Percentiles rank a stretch among this genome's conserved stretches.
These are phyloP conservation scores for Patiria pectinifera DNA, from an alignment of 53 echinoderm and acorn worm species.

Conservation along the genomic window DNA sequence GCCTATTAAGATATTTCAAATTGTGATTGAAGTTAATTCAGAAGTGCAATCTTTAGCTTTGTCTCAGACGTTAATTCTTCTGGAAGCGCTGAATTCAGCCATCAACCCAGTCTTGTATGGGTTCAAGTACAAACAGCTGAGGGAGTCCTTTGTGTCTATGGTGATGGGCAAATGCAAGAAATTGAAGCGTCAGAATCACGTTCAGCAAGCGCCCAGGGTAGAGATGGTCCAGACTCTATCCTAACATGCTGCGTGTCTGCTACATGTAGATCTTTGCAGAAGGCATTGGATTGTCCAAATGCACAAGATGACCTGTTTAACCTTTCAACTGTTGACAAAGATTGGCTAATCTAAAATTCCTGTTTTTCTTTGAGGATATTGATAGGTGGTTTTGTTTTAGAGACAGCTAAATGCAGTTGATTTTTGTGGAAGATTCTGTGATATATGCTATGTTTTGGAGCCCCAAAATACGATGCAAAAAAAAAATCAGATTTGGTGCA, in stretches of 20 bases:
- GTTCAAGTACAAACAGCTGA: conserved; percentile 34
- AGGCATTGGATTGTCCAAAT: not conserved
- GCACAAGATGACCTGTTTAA: not conserved
- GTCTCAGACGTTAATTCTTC: not conserved
- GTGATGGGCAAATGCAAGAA: not conserved
- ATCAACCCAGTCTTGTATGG: conserved; percentile 58
- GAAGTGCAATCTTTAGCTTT: not conserved
- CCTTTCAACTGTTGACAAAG: not conserved
- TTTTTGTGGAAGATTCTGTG: no score
- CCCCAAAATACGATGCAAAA: no score
- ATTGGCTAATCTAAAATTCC: not conserved
- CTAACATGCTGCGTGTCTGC: not conserved
- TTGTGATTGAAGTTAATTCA: not conserved
- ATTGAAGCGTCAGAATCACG: not conserved
- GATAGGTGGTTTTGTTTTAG: no score
- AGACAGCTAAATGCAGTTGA: no score
- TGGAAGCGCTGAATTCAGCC: conserved; percentile 22
- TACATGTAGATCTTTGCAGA: not conserved
- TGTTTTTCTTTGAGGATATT: no score
- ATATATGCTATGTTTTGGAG: no score
- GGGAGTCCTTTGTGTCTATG: conserved; percentile 32
- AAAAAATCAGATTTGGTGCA: not conserved
- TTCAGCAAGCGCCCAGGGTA: not conserved
- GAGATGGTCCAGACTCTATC: not conserved
- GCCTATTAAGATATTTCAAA: not conserved